Evolutionary conservation across 2,113 vertebrate genomes (phyloP), one percentile per base, ranked within the genome.

Genomic region (Apeltes quadracus): DNA sequence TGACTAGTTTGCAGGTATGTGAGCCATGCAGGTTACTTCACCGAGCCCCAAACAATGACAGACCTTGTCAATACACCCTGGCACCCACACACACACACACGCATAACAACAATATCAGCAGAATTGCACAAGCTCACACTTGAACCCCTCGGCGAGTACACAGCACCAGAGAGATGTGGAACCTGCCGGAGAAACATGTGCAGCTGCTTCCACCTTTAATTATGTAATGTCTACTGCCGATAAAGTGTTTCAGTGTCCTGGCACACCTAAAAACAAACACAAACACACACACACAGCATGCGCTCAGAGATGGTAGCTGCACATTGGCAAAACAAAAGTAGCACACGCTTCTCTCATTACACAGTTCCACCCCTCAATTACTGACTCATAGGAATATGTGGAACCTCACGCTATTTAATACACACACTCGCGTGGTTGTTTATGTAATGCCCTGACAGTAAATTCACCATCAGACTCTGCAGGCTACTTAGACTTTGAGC

Each of bases 31-130:
- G 18, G 55, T 16, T 44, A 41, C 56, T 75, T 81, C 76, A 79
- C 61, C 34, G 27, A 50, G 61, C 27, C 78, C 36, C 62, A 79
- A 76, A 79, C 76, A 87, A 78, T 78, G 68, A 72, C 74, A 82
- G 64, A 62, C 71, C 76, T 69, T 78, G 77, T 82, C 75, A 80
- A 62, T 0, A 25, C 2, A 29, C 25, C 51, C 51, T 27, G 25
- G 29, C 3, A 9, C 53, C 10, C 7, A 18, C 27, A 11, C 54
- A 29, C 53, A 18, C n/a, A 51, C 48, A 23, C n/a, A 51, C n/a
- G 7, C 48, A 51, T 5, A 2, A 29, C 29, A 29, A 29, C 29
- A 29, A 5, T 29, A 29, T 5, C 29, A 29, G 29, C 29, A 29
- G 29, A 29, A 29, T 29, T 29, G 29, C 29, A 29, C 29, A 29